A percentile compares a stretch with the other conserved stretches of the same genome.
Evolutionary conservation across 2,113 vertebrate species (phyloP).

Genomic region (Melanotaenia duboulayi): DNA sequence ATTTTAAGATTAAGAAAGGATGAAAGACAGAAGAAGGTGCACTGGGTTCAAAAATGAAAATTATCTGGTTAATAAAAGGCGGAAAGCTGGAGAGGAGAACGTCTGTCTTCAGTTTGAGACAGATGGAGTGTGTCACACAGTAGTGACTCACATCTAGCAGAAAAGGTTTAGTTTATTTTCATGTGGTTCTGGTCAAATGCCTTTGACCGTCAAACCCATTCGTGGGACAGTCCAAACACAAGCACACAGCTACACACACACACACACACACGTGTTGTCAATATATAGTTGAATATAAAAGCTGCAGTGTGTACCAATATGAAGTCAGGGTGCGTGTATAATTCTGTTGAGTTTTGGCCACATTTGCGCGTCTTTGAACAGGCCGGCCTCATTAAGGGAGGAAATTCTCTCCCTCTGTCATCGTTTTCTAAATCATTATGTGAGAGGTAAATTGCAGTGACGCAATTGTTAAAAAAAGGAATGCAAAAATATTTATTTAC

Average conservation of each 20-base stretch:
- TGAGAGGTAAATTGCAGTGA: constrained; percentile 64
- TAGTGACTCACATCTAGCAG: constrained; percentile 78
- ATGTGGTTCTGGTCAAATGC: constrained; percentile 73
- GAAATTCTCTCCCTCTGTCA: constrained; percentile 59
- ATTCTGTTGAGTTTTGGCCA: constrained; percentile 27
- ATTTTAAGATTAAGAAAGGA: constrained; percentile 37
- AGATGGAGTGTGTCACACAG: constrained; percentile 69
- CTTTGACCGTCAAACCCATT: constrained; percentile 44
- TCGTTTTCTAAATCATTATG: constrained; percentile 70
- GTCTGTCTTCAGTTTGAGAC: constrained; percentile 67
- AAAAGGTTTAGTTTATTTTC: constrained; percentile 70
- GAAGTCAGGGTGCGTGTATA: constrained; percentile 14
- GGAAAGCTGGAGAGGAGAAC: constrained; percentile 38
- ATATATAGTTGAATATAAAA: constrained; percentile 28
- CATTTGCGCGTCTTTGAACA: constrained; percentile 52
- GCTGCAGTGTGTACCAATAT: constrained; percentile 5
- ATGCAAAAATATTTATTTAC: constrained; percentile 73
- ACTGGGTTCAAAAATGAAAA: constrained; percentile 55
- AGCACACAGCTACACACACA: constrained; percentile 26
- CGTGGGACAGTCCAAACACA: constrained; percentile 37
- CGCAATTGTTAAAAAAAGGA: constrained; percentile 48
- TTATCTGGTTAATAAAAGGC: constrained; percentile 40
- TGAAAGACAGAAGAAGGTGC: constrained; percentile 35
- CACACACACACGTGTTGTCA: constrained; percentile 30
- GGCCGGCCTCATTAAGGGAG: constrained; percentile 56